phyloP scores from a whole-genome alignment of 2,888 invertebrate species.

The Dastarcus helophoroides region DNA sequence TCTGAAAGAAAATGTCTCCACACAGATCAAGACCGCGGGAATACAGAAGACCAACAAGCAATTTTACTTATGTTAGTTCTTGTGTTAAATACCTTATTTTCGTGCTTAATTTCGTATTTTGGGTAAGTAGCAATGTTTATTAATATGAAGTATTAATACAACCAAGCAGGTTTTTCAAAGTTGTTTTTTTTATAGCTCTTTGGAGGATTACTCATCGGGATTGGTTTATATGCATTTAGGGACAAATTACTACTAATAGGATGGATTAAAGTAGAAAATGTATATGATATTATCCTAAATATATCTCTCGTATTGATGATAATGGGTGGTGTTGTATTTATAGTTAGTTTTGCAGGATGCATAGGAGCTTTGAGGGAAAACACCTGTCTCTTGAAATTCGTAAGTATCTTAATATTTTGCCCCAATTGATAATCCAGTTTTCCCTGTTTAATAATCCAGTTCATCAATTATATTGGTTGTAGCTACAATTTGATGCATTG shows the following conservation, averaged over 20 bases:
- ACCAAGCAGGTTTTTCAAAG: background rate
- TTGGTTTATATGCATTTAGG: slow-evolving; percentile 83
- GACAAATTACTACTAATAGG: slow-evolving; percentile 89
- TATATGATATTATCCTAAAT: slow-evolving; percentile 84
- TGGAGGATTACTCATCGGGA: slow-evolving; percentile 74
- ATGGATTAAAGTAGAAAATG: slow-evolving; percentile 69
- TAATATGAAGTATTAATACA: slow-evolving; percentile 7
- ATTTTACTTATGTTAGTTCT: slow-evolving; percentile 59
- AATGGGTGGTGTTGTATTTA: slow-evolving; percentile 80
- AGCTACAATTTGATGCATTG: no score
- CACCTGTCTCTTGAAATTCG: slow-evolving; percentile 82
- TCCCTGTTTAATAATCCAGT: no score
- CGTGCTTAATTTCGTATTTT: slow-evolving; percentile 78
- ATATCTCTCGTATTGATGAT: slow-evolving; percentile 85
- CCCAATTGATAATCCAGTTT: no score
- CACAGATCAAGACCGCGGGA: background rate
- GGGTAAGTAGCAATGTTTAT: slow-evolving; percentile 55
- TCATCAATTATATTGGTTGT: no score
- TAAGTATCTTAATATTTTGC: slow-evolving; percentile 51
- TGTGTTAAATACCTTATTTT: slow-evolving; percentile 86
- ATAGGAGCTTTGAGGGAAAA: slow-evolving; percentile 86
- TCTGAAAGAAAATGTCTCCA: background rate
- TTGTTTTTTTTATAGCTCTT: slow-evolving; percentile 56
- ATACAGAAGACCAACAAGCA: slow-evolving; percentile 5
- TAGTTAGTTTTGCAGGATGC: slow-evolving; percentile 89